These are phyloP conservation scores for Phaenicophaeus curvirostris DNA, from an alignment of 2,797 vertebrate species.

Conservation along the genomic window DNA sequence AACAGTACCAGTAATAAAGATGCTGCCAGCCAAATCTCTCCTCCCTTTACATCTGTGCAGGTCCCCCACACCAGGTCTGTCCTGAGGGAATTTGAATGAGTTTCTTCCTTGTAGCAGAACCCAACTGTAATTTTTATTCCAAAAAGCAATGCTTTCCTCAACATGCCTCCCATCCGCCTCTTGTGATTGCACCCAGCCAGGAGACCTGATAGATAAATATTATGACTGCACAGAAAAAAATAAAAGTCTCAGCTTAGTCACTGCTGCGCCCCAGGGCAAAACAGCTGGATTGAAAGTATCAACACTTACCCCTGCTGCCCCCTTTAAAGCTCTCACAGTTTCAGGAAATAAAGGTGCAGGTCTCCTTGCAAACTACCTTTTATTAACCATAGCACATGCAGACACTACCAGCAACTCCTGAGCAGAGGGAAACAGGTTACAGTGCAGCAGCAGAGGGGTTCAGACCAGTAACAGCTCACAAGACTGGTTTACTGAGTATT, in stretches of 20 bases:
- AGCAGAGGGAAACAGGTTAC: not conserved
- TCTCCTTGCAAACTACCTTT: not conserved
- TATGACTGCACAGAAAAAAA: not conserved
- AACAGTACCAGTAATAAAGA: slow-evolving; percentile 43
- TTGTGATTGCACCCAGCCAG: not conserved
- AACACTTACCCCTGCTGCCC: not conserved
- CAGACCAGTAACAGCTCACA: not conserved
- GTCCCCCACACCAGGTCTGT: slow-evolving; percentile 13
- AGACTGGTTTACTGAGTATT: not conserved
- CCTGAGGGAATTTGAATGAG: not conserved
- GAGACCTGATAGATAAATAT: not conserved
- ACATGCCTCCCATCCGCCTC: not conserved
- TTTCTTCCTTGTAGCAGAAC: slow-evolving; percentile 1
- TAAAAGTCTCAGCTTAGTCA: not conserved
- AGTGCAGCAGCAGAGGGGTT: not conserved
- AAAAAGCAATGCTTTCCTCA: not conserved
- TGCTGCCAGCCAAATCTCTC: slow-evolving; percentile 29
- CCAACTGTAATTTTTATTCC: not conserved
- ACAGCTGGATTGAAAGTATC: not conserved
- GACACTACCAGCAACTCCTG: not conserved
- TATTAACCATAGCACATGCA: not conserved
- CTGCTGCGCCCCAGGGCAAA: not conserved
- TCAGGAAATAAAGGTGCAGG: not conserved
- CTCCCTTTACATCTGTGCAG: slow-evolving; percentile 35
- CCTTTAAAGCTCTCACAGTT: not conserved